Evolutionary conservation across 2,113 vertebrate species (phyloP).

Genomic region (Todiramphus chloris): DNA sequence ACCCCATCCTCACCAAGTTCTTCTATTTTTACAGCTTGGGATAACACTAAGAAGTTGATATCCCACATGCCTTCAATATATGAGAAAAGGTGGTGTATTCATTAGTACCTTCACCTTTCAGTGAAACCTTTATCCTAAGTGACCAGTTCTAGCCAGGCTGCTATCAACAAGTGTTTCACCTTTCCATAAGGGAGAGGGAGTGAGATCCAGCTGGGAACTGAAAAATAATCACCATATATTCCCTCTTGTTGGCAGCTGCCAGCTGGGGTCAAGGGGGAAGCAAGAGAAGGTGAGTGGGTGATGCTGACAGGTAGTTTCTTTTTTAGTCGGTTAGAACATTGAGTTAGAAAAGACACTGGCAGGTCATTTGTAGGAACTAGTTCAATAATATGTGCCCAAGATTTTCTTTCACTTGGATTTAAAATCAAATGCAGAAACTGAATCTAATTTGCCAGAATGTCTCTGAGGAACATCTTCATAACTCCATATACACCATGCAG

Average conservation of each 20-base stretch:
- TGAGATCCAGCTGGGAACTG: neutral
- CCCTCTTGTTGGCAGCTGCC: neutral
- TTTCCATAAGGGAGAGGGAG: neutral
- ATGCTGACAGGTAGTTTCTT: neutral
- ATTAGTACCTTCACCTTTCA: neutral
- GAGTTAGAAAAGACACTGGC: neutral
- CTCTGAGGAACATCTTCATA: neutral
- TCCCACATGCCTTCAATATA: neutral
- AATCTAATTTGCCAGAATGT: neutral
- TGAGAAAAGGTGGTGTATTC: neutral
- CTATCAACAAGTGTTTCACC: neutral
- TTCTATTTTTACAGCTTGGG: neutral
- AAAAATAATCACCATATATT: neutral
- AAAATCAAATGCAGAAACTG: neutral
- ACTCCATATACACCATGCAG: neutral
- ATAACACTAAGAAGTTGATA: neutral
- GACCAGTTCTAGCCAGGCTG: neutral
- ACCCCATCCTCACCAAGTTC: neutral
- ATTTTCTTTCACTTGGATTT: neutral
- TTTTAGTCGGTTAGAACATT: neutral
- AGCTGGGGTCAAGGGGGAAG: neutral
- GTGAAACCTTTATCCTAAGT: neutral
- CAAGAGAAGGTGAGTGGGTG: neutral
- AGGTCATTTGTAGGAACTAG: neutral
- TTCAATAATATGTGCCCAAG: neutral